Conservation (phyloP, 2,113 vertebrate species). For the Heteronetta atricapilla region DNA sequence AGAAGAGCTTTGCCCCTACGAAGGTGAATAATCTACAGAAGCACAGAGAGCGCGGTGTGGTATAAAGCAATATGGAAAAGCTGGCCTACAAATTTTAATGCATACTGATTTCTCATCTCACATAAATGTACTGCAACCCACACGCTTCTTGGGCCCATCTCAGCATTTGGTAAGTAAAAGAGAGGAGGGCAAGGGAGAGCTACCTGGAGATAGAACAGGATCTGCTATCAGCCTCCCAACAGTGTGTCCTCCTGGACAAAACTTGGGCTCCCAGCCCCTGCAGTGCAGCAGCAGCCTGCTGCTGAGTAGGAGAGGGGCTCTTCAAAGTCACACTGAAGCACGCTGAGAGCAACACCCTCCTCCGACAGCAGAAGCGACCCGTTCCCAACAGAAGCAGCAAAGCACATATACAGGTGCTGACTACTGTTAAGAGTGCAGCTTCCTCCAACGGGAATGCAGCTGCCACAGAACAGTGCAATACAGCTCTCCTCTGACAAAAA, state of each 20-base stretch:
- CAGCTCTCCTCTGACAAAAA: background rate
- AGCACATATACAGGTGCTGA: background rate
- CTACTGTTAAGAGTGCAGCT: background rate
- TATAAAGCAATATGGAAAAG: background rate
- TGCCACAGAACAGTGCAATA: background rate
- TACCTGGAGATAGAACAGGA: background rate
- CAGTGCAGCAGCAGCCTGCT: fast-evolving
- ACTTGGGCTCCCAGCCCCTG: background rate
- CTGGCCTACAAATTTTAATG: background rate
- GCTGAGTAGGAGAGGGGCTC: background rate
- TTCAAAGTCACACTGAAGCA: background rate
- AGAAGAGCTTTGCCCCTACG: background rate
- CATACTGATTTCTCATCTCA: background rate
- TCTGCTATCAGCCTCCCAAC: background rate
- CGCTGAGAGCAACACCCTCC: background rate
- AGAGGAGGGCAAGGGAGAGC: background rate
- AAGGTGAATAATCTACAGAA: background rate
- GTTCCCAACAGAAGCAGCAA: background rate
- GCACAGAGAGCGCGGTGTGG: background rate
- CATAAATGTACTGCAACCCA: fast-evolving
- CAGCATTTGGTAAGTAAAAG: background rate
- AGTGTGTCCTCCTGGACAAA: background rate
- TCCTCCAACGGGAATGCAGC: background rate
- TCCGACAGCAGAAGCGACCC: background rate
- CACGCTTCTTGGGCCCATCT: background rate